Percentiles rank a stretch among this genome's conserved stretches.
phyloP scores from a whole-genome alignment of 2,113 vertebrate species.

The Microtus oregoni region DNA sequence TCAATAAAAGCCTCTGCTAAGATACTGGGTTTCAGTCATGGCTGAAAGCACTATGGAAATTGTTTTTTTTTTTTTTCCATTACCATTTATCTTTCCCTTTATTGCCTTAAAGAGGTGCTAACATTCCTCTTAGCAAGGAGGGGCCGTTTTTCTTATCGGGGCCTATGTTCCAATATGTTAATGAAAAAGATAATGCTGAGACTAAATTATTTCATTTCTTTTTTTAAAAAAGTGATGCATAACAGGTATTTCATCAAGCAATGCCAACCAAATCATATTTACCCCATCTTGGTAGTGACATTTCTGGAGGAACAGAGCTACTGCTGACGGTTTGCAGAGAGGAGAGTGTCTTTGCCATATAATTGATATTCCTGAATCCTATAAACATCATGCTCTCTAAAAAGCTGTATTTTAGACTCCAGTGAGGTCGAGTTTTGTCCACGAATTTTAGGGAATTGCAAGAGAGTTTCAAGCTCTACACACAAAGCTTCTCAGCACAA shows the following conservation, averaged over 20 bases:
- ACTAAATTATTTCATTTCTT: conserved; percentile 83
- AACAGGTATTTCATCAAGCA: conserved; percentile 79
- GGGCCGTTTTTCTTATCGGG: conserved; percentile 83
- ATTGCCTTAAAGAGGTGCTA: conserved; percentile 82
- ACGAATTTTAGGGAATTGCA: conserved; percentile 51
- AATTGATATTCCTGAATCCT: conserved; percentile 76
- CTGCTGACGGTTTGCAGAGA: conserved; percentile 71
- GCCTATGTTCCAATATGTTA: conserved; percentile 76
- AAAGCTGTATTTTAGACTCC: conserved; percentile 67
- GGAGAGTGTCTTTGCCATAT: conserved; percentile 74
- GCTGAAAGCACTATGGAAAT: conserved; percentile 82
- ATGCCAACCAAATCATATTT: conserved; percentile 68
- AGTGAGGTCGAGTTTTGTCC: conserved; percentile 68
- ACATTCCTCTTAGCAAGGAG: conserved; percentile 77
- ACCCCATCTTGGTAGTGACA: conserved; percentile 65
- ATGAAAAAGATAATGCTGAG: conserved; percentile 82
- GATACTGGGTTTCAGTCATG: conserved; percentile 71
- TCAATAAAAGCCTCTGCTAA: conserved; percentile 79
- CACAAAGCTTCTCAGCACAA: neutral
- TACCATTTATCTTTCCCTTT: conserved; percentile 85
- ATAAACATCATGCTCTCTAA: conserved; percentile 62
- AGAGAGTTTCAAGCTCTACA: conserved; percentile 29
- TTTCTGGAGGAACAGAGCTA: conserved; percentile 79
- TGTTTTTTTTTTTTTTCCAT: conserved; percentile 76
- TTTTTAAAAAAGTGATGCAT: conserved; percentile 73